Conservation (phyloP, 30 jellyfish, hydroid and myxozoan genomes). For the Chrysaora quinquecirrha region DNA sequence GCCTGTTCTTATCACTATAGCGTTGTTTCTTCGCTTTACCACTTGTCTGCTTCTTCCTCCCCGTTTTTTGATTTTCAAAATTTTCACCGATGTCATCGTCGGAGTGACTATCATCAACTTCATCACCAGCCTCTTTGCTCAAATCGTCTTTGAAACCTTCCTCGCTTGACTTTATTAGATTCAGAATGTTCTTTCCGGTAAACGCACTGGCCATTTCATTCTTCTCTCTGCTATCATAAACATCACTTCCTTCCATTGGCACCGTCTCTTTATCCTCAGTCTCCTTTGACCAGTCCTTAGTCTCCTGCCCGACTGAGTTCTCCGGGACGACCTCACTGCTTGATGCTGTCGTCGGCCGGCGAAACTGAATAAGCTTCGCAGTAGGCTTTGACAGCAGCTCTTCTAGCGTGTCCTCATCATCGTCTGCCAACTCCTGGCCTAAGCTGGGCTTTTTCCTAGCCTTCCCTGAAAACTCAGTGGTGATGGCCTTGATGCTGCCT, state of each 20-base stretch:
- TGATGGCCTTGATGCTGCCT: constrained; percentile 48
- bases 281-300: constrained; percentile 56
- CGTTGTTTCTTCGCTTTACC: neutral
- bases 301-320: constrained; percentile 44
- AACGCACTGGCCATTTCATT: neutral
- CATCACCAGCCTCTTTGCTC: neutral
- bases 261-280: constrained; percentile 21
- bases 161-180: constrained; percentile 41
- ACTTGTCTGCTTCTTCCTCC: neutral
- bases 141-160: constrained; percentile 24
- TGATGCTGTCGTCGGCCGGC: constrained; percentile 34
- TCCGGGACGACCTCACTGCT: constrained; percentile 48
- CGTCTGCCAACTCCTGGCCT: constrained; percentile 53
- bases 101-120: neutral
- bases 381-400: constrained; percentile 57
- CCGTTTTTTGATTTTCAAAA: neutral
- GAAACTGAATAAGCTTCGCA: constrained; percentile 50
- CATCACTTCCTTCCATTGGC: neutral
- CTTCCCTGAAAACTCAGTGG: neutral
- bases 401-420: constrained; percentile 67
- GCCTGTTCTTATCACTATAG: neutral
- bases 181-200: constrained; percentile 42
- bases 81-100: neutral
- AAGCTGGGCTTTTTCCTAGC: constrained; percentile 17
- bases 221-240: neutral